Base-by-base conservation (phyloP, 1,140 invertebrate species). In the Atta texana region DNA sequence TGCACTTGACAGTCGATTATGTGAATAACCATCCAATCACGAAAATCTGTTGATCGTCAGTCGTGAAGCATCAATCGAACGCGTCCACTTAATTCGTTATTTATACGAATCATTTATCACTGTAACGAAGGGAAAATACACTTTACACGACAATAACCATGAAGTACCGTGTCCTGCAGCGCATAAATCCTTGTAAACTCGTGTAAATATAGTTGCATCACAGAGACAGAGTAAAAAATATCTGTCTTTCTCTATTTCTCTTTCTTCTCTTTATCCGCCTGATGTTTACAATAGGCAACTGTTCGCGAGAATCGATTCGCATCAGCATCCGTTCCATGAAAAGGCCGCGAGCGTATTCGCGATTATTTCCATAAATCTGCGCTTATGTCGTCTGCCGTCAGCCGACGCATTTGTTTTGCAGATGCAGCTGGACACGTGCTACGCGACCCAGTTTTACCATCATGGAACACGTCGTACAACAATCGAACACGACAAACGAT, bases 301-400 rank as follows among this genome's bases (percentile, higher is more conserved):
- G 77, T 55, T 31, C 14, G 14, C 69, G 68, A 49, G 24, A 74
- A 82, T 82, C 68, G 55, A 74, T 82, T 44, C 16, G 55, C 53
- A 59, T 61, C 53, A 61, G 28, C 80, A 61, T 74, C 34, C 80
- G 66, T 59, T 49, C 1, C 18, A 49, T 34, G 80, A 82, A 82
- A 74, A 49, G 53, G 21, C 53, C 55, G 18, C 39, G 39, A 21
- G 39, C 39, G 24, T 61, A 74, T 74, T 51, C 21, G n/a, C 39
- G 39, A 74, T 74, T 84, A 74, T 84, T 84, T 84, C 69, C 80
- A 61, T 74, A 84, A 84, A 84, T 84, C 69, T n/a, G n/a, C 31
- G 66, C 53, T 81, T 59, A 72, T 59, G 39, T 21, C 53, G 53
- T 82, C 24, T 57, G 44, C 80, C 39, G 68, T 74, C 55, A 75